phyloP scores from a whole-genome alignment of 2,113 vertebrate genomes.

The Sinosuthora webbiana region DNA sequence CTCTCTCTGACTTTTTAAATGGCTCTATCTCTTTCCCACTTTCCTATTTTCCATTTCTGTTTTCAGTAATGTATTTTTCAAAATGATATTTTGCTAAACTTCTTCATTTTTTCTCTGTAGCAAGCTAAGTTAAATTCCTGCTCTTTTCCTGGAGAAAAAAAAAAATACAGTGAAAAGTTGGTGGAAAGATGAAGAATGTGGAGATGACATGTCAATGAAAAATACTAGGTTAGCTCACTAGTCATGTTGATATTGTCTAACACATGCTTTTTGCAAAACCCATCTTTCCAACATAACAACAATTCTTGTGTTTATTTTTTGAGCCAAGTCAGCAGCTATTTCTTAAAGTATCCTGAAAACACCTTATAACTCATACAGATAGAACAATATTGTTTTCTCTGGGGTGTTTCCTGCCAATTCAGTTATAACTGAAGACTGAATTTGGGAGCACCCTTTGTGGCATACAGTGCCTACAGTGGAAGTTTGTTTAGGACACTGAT shows the following conservation, averaged over 20 bases:
- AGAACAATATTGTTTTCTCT: neutral
- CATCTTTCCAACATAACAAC: neutral
- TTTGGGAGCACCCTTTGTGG: neutral
- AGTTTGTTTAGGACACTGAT: neutral
- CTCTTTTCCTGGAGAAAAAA: neutral
- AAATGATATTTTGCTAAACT: neutral
- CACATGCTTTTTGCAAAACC: neutral
- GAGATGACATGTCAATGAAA: neutral
- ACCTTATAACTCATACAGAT: neutral
- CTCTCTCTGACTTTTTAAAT: neutral
- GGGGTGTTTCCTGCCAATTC: neutral
- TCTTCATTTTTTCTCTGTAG: neutral
- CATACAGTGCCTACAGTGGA: neutral
- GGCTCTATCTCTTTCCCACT: neutral
- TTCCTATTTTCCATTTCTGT: neutral
- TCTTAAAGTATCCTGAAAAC: neutral
- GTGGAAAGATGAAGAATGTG: neutral
- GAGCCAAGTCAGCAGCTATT: neutral
- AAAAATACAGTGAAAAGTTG: neutral
- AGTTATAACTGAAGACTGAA: neutral
- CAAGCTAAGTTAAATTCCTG: neutral
- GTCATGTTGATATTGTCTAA: neutral
- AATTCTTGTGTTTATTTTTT: neutral
- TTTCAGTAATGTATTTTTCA: neutral
- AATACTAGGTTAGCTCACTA: neutral